These are phyloP conservation scores for Drosophila pegasa DNA, from an alignment of 2,888 invertebrate genomes.

Conservation along the genomic window DNA sequence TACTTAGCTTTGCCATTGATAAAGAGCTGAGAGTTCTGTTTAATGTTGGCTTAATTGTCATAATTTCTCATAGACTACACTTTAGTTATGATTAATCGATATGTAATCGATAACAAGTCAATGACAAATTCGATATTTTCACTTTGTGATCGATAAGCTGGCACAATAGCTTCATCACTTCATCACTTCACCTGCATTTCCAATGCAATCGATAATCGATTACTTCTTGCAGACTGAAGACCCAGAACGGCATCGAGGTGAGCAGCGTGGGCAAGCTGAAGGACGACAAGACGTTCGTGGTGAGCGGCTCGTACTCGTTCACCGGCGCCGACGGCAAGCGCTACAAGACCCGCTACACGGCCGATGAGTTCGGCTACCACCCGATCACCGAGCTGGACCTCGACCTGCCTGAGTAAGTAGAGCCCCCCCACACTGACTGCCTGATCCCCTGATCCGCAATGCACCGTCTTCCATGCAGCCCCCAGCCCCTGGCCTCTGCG, in stretches of 20 bases:
- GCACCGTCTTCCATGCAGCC: too few relatives aligned
- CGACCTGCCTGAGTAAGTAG: constrained; percentile 82
- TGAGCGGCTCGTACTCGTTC: constrained; percentile 84
- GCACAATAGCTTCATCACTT: too few relatives aligned
- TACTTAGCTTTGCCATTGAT: too few relatives aligned
- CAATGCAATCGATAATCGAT: constrained; percentile 1
- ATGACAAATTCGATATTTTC: not conserved
- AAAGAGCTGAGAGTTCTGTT: too few relatives aligned
- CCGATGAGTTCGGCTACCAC: constrained; percentile 85
- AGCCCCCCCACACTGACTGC: too few relatives aligned
- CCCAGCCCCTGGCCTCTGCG: constrained; percentile 57
- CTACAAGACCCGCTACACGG: constrained; percentile 84
- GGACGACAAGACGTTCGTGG: constrained; percentile 84
- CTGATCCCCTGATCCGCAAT: too few relatives aligned
- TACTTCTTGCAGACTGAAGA: constrained; percentile 76
- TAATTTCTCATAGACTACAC: too few relatives aligned
- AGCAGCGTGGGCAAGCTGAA: constrained; percentile 84
- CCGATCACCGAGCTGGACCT: constrained; percentile 85
- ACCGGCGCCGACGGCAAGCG: constrained; percentile 85
- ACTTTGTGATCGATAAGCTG: not conserved
- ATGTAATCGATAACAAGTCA: not conserved
- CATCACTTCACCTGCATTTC: too few relatives aligned
- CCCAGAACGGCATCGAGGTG: constrained; percentile 84
- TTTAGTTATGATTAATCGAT: too few relatives aligned
- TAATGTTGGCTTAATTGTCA: too few relatives aligned